Conservation (phyloP, 2,888 invertebrate species). For the Petrolisthes cinctipes region DNA sequence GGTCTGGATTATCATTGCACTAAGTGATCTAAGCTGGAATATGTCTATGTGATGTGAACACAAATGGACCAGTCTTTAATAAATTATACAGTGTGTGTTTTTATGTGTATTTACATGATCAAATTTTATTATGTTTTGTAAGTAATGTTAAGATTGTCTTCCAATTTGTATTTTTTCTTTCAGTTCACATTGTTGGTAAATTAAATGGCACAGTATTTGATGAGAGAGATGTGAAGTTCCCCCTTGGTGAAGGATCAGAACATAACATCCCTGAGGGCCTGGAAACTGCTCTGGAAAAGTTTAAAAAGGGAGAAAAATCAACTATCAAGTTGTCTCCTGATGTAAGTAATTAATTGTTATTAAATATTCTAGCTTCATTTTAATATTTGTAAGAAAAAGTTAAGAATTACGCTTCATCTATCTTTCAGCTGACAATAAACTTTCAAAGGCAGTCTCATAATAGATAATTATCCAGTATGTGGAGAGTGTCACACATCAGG, state of each 20-base stretch:
- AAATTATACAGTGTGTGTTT: no score
- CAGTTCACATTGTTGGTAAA: slow-evolving; percentile 81
- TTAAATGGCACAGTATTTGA: slow-evolving; percentile 81
- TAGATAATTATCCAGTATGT: no score
- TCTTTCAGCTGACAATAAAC: no score
- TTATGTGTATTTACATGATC: slow-evolving; percentile 10
- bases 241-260: slow-evolving; percentile 87
- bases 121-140: not conserved
- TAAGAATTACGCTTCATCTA: no score
- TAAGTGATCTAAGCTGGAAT: no score
- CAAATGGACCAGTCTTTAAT: no score
- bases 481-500: no score
- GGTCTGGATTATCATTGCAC: no score
- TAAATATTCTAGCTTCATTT: no score
- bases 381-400: no score
- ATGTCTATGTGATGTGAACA: no score
- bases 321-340: slow-evolving; percentile 78
- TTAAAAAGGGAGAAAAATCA: slow-evolving; percentile 84
- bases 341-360: slow-evolving; percentile 28
- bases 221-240: slow-evolving; percentile 84
- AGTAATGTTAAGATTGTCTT: not conserved
- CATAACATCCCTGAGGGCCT: slow-evolving; percentile 83
- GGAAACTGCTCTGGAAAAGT: slow-evolving; percentile 84
- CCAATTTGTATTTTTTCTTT: slow-evolving; percentile 67
- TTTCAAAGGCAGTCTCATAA: no score